A percentile compares a stretch with the other conserved stretches of the same genome.
phyloP scores from a whole-genome alignment of 2,113 vertebrate species.

The Cephalopholis sonnerati region DNA sequence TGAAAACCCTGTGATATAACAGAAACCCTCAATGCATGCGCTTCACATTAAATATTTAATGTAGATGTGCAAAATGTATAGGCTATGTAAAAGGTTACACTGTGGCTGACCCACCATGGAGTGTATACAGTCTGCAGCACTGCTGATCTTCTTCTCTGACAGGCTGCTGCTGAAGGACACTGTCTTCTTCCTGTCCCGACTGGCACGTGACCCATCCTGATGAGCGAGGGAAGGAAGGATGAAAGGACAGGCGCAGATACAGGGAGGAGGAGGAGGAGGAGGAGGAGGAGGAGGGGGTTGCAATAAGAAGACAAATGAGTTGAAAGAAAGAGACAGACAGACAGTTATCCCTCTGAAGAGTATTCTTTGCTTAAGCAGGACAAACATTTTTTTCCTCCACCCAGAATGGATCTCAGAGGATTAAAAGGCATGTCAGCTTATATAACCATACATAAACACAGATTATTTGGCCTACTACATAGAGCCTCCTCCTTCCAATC shows the following conservation, averaged over 20 bases:
- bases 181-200: slow-evolving; percentile 94
- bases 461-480: slow-evolving; percentile 64
- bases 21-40: neutral
- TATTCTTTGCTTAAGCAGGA: slow-evolving; percentile 33
- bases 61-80: slow-evolving; percentile 16
- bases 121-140: slow-evolving; percentile 93
- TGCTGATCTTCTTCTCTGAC: slow-evolving; percentile 95
- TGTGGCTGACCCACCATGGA: slow-evolving; percentile 86
- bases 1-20: neutral
- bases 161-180: slow-evolving; percentile 97
- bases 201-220: slow-evolving; percentile 92
- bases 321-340: slow-evolving; percentile 13
- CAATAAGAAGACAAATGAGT: slow-evolving; percentile 18
- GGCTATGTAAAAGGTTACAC: slow-evolving; percentile 27
- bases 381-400: slow-evolving; percentile 27
- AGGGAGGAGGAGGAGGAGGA: slow-evolving; percentile 3
- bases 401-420: slow-evolving; percentile 53
- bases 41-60: slow-evolving; percentile 36
- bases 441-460: slow-evolving; percentile 66
- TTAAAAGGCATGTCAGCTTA: slow-evolving; percentile 68
- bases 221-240: slow-evolving; percentile 20
- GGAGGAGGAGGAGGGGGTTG: neutral
- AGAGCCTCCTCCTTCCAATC: slow-evolving; percentile 54
- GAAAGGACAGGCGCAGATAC: slow-evolving; percentile 12
- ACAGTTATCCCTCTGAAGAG: slow-evolving; percentile 24